Base-by-base conservation (phyloP, 1,140 invertebrate genomes). In the Diploscapter pachys region DNA sequence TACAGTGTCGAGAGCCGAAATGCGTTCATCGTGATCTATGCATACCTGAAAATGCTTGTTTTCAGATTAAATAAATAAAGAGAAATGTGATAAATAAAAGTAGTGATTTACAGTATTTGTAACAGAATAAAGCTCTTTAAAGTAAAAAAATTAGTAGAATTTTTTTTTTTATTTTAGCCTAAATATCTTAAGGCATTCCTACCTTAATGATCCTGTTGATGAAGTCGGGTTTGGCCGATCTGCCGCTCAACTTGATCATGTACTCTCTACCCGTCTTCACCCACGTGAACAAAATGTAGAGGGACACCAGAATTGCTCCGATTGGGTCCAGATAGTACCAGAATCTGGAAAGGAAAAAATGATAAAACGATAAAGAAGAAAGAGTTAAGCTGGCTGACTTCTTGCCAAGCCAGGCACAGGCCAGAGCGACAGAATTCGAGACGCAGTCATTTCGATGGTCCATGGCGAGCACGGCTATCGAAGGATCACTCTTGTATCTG, bases 391-490 rank as follows among this genome's bases (percentile, higher is more conserved):
- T 31, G 31, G 31, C 8, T 6, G 55, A 74, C 13, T 74, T 61
- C 49, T 83, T 75, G 54, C 79, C 81, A 2, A 76, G 31, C 71
- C 78, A 85, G 5, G 83, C 85, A 68, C 83, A 86, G 3, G 81
- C 50, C 3, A 82, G 71, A 11, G 87, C 87, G 0, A 86, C 81
- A 13, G 81, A 71, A 77, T 88, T 88, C 8, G 87, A 88, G 48
- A 88, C 56, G 50, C 87, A 86, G 71, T 88, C 88, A 79, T 88
- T 88, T 5, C 88, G 78, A 72, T 88, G 88, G 66, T 88, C 88
- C 77, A 83, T 83, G 1, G 86, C 83, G 57, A 88, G 69, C 4
- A 87, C 86, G 57, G 82, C 79, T 3, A 87, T 81, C 4, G 81
- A 85, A 3, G 83, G 71, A 59, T 83, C 84, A 0, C 51, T 63